A percentile compares a stretch with the other conserved stretches of the same genome.
Conservation (phyloP, 2,113 vertebrate species). For the Pseudonaja textilis region DNA sequence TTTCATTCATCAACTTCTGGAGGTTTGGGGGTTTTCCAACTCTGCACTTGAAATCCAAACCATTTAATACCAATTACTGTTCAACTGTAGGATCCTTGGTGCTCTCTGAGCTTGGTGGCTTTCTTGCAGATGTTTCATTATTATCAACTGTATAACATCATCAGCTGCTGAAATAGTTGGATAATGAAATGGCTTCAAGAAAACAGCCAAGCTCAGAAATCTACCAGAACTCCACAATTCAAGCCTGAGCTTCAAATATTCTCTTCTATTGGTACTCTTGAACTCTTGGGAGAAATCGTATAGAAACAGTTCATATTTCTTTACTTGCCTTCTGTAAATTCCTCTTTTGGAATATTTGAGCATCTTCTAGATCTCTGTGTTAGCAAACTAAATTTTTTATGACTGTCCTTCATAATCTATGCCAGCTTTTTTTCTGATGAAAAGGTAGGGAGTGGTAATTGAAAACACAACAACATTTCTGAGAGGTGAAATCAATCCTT, state of each 20-base stretch:
- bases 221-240: background rate
- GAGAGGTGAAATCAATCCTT: background rate
- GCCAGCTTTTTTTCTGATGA: background rate
- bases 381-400: background rate
- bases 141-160: background rate
- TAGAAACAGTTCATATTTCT: background rate
- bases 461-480: background rate
- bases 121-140: background rate
- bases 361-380: background rate
- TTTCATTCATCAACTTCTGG: background rate
- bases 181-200: background rate
- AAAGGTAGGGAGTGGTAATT: background rate
- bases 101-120: background rate
- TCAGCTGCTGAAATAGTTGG: background rate
- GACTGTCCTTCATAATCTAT: background rate
- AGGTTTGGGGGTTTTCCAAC: background rate
- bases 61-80: background rate
- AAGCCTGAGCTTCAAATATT: background rate
- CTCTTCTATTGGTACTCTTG: background rate
- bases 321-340: background rate
- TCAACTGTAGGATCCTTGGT: background rate
- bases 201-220: background rate
- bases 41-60: background rate
- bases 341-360: constrained; percentile 6
- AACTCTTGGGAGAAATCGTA: background rate